These are phyloP conservation scores for Dryomyza anilis DNA, from an alignment of 2,888 invertebrate genomes.

Conservation along the genomic window DNA sequence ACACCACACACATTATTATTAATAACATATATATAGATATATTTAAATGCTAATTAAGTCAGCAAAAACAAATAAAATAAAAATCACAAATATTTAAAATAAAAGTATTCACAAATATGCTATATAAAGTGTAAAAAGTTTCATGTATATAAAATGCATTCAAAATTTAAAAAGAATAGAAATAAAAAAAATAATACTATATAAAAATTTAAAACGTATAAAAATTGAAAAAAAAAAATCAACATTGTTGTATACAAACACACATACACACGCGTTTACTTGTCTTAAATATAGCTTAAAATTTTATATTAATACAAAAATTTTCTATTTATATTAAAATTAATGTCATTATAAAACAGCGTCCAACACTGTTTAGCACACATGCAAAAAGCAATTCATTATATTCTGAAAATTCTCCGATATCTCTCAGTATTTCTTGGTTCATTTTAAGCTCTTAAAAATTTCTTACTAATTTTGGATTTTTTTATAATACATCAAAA, in stretches of 20 bases:
- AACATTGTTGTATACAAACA: not conserved
- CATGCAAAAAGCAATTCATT: too few relatives aligned
- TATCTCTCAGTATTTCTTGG: too few relatives aligned
- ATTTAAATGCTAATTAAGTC: not conserved
- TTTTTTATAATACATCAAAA: too few relatives aligned
- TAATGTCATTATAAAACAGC: too few relatives aligned
- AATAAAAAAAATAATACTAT: not conserved
- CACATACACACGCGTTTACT: not conserved
- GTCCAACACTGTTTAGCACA: too few relatives aligned
- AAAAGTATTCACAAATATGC: too few relatives aligned
- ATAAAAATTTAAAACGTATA: not conserved
- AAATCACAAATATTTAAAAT: not conserved
- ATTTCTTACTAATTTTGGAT: too few relatives aligned
- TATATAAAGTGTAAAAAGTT: too few relatives aligned
- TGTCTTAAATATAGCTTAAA: not conserved
- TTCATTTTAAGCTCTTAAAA: too few relatives aligned
- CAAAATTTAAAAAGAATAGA: not conserved
- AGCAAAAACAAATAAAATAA: not conserved
- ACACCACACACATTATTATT: conserved; percentile 14
- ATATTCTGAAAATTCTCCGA: too few relatives aligned
- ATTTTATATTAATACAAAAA: not conserved
- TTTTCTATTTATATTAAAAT: too few relatives aligned
- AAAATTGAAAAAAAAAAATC: not conserved
- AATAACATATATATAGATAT: conserved; percentile 22
- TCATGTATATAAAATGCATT: not conserved